These are phyloP conservation scores for Cyphomyrus discorhynchus DNA, from an alignment of 2,113 vertebrate genomes.

Conservation along the genomic window DNA sequence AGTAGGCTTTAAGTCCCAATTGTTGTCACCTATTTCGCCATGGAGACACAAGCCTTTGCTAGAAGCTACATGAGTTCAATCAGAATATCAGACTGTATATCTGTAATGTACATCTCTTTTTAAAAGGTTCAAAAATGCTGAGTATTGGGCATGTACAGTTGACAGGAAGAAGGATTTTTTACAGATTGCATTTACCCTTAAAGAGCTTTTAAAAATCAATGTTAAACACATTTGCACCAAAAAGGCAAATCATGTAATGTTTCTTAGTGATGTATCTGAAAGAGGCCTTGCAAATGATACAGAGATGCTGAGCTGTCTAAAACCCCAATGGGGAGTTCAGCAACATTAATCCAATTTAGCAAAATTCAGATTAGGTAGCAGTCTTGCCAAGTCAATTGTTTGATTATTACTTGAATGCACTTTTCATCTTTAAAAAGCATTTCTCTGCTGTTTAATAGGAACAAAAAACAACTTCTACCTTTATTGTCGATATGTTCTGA, in stretches of 20 bases:
- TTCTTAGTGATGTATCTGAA: not conserved
- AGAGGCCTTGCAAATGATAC: not conserved
- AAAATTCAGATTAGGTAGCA: not conserved
- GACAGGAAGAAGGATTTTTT: not conserved
- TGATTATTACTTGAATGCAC: not conserved
- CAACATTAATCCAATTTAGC: not conserved
- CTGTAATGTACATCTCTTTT: not conserved
- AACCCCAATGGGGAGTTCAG: not conserved
- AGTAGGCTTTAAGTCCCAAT: not conserved
- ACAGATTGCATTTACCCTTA: not conserved
- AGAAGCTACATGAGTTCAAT: not conserved
- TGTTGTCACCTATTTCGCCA: not conserved
- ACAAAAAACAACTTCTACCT: not conserved
- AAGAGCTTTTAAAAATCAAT: not conserved
- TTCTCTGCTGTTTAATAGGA: not conserved
- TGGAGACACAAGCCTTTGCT: not conserved
- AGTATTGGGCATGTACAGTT: not conserved
- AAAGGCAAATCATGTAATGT: not conserved
- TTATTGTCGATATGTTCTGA: slow-evolving; percentile 57
- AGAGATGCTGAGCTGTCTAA: not conserved
- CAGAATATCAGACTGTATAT: not conserved
- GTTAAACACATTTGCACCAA: not conserved
- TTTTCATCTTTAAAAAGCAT: not conserved
- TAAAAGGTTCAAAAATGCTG: not conserved
- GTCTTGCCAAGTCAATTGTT: not conserved